phyloP scores from a whole-genome alignment of 1,140 invertebrate species.

The Heliconius melpomene region DNA sequence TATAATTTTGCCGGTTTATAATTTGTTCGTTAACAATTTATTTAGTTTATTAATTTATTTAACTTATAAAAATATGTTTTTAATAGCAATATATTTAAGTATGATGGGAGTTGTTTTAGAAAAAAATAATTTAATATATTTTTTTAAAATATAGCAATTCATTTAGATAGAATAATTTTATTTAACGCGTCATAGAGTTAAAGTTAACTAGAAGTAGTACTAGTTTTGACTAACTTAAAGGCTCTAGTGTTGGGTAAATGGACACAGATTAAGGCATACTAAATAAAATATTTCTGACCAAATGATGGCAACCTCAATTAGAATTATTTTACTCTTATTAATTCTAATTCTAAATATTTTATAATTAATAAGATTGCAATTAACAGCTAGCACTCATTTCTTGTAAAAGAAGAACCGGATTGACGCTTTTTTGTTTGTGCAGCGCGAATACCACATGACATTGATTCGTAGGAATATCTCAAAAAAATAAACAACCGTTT shows the following conservation, averaged over 20 bases:
- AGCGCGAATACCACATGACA: constrained; percentile 6
- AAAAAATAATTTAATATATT: no score
- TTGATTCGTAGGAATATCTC: not conserved
- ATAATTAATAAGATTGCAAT: not conserved
- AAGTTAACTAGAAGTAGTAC: no score
- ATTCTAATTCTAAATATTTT: not conserved
- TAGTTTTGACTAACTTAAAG: not conserved
- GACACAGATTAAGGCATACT: not conserved
- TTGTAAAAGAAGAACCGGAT: constrained; percentile 18
- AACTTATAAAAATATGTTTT: no score
- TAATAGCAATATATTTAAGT: no score
- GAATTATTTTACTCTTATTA: not conserved
- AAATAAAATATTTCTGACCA: not conserved
- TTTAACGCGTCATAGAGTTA: no score
- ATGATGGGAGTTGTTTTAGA: no score
- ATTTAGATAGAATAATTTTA: no score
- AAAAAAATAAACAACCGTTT: constrained; percentile 7
- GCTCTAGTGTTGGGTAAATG: not conserved
- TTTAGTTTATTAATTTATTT: no score
- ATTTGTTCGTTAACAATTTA: not conserved
- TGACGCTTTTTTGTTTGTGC: constrained; percentile 10
- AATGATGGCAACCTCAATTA: not conserved
- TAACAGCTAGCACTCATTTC: not conserved
- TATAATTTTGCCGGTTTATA: not conserved
- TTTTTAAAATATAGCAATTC: no score